Percentiles rank a stretch among this genome's conserved stretches.
These are phyloP conservation scores for Petrolisthes cinctipes DNA, from an alignment of 2,888 invertebrate species.

Conservation along the genomic window DNA sequence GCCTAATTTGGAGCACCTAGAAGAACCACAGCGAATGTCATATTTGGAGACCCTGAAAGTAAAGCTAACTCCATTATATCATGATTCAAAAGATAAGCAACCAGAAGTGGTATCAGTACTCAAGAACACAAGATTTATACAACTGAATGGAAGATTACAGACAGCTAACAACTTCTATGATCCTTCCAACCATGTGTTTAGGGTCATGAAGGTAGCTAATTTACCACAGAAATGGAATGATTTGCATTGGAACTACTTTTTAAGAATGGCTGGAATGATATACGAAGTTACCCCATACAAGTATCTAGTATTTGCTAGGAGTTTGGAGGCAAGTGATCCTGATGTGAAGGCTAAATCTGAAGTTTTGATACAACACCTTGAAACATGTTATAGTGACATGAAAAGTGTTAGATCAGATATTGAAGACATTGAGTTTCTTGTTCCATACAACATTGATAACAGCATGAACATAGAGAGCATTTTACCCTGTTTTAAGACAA, in stretches of 20 bases:
- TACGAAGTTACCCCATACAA: background rate
- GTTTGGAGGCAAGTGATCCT: background rate
- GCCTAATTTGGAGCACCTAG: too few relatives aligned
- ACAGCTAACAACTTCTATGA: conserved; percentile 28
- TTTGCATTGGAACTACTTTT: background rate
- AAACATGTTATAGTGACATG: background rate
- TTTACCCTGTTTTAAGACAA: conserved; percentile 14
- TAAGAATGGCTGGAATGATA: conserved; percentile 34
- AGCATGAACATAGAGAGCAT: background rate
- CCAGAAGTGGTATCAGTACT: background rate
- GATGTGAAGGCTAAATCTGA: conserved; percentile 15
- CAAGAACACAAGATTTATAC: conserved; percentile 8
- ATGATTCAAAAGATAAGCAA: background rate
- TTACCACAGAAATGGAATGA: conserved; percentile 14
- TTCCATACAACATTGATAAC: background rate
- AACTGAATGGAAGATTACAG: background rate
- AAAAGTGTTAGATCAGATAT: background rate
- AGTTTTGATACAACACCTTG: conserved; percentile 4
- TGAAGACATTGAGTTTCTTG: conserved; percentile 17
- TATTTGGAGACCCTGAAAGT: too few relatives aligned
- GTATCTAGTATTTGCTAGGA: conserved; percentile 2
- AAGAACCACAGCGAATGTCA: too few relatives aligned
- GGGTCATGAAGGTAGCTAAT: conserved; percentile 24
- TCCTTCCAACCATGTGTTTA: conserved; percentile 9
- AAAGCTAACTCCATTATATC: too few relatives aligned